These are phyloP conservation scores for Rhizomys pruinosus DNA, from an alignment of 2,113 vertebrate species.

Conservation along the genomic window DNA sequence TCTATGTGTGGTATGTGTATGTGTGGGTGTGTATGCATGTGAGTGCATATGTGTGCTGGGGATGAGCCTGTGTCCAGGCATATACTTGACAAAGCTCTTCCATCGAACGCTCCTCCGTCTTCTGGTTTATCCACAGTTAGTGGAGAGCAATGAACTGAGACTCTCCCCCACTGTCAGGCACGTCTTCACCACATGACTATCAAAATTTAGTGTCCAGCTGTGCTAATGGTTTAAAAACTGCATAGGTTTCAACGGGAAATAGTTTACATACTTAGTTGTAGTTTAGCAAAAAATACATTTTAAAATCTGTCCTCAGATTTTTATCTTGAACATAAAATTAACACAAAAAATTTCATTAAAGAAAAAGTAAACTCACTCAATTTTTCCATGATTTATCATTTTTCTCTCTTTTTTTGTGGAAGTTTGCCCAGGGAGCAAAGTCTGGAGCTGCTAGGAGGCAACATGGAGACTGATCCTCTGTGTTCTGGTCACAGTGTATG, in stretches of 20 bases:
- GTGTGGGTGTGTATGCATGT: not conserved
- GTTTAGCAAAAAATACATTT: slow-evolving; percentile 22
- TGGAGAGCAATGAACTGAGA: rapidly evolving
- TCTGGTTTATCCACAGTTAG: not conserved
- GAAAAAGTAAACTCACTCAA: slow-evolving; percentile 49
- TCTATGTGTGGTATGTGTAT: not conserved
- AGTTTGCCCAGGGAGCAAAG: not conserved
- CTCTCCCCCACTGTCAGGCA: not conserved
- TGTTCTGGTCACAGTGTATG: not conserved
- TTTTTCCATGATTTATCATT: slow-evolving; percentile 44
- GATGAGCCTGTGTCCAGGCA: not conserved
- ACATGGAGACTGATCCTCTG: not conserved
- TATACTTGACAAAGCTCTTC: no score
- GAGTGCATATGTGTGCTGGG: not conserved
- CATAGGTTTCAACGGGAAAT: not conserved
- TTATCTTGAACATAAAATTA: slow-evolving; percentile 42
- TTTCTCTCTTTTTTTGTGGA: not conserved
- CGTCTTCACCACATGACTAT: rapidly evolving
- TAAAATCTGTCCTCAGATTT: slow-evolving; percentile 23
- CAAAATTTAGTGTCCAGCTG: not conserved
- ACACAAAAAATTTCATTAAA: slow-evolving; percentile 22
- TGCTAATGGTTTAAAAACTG: not conserved
- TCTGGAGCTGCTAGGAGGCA: not conserved
- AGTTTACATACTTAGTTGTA: not conserved
- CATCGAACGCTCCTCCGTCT: no score